phyloP scores from a whole-genome alignment of 2,888 invertebrate genomes.

The Phaedon cochleariae region DNA sequence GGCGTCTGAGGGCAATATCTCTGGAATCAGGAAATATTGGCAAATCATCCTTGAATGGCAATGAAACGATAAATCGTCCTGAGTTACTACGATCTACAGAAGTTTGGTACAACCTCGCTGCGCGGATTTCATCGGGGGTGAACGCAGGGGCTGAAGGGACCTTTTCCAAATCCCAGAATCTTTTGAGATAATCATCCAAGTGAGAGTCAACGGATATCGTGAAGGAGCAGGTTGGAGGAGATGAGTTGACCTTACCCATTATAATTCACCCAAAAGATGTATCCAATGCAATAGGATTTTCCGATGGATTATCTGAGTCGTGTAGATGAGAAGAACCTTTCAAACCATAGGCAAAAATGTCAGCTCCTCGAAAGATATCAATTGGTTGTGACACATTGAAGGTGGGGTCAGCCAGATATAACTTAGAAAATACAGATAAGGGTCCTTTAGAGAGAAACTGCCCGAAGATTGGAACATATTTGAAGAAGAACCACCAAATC shows the following conservation, averaged over 20 bases:
- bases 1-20: neutral
- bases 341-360: neutral
- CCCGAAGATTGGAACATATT: neutral
- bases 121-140: neutral
- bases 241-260: neutral
- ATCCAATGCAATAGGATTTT: too few relatives aligned
- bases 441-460: neutral
- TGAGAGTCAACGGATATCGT: neutral
- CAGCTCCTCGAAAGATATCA: neutral
- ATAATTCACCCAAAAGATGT: neutral
- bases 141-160: neutral
- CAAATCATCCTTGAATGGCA: neutral
- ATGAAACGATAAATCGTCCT: constrained; percentile 5
- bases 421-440: neutral
- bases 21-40: constrained; percentile 1
- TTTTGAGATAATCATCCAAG: neutral
- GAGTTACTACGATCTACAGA: neutral
- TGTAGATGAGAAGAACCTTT: neutral
- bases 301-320: too few relatives aligned
- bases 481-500: neutral
- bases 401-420: neutral
- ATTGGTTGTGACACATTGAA: neutral
- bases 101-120: neutral
- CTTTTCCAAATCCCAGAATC: neutral
- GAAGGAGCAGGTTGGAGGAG: neutral